These are phyloP conservation scores for Physocephala rufipes DNA, from an alignment of 2,888 invertebrate species.

Conservation along the genomic window DNA sequence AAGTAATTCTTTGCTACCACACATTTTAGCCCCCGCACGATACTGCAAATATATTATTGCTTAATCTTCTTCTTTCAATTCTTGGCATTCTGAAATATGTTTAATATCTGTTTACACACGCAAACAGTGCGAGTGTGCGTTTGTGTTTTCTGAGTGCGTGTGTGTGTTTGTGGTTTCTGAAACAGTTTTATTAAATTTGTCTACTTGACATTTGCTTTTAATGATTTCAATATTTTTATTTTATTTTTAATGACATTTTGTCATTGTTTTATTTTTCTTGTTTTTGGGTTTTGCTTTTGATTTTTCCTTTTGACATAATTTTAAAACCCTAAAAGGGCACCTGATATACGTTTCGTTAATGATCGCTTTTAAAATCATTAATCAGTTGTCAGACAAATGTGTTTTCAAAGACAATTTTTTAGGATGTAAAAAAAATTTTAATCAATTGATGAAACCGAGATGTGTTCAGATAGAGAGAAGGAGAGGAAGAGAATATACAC, in stretches of 20 bases:
- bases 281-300: constrained; percentile 3
- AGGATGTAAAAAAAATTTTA: too few species aligned
- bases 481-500: too few species aligned
- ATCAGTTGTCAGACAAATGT: too few species aligned
- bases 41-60: background rate
- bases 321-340: constrained; percentile 5
- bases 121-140: too few species aligned
- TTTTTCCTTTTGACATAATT: constrained; percentile 3
- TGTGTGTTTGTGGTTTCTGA: too few species aligned
- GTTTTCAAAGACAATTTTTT: too few species aligned
- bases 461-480: too few species aligned
- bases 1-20: too few species aligned
- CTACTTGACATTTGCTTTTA: background rate
- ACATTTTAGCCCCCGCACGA: background rate
- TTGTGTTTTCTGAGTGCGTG: too few species aligned
- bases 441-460: too few species aligned
- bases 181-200: background rate
- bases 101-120: background rate
- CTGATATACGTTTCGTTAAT: too few species aligned
- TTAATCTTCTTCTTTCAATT: background rate
- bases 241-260: background rate
- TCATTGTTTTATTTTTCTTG: background rate
- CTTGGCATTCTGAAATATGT: background rate
- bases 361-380: too few species aligned
- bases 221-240: background rate